Percentiles rank a stretch among this genome's conserved stretches.
Evolutionary conservation across 2,113 vertebrate genomes (phyloP).

Genomic region (Larimichthys crocea): DNA sequence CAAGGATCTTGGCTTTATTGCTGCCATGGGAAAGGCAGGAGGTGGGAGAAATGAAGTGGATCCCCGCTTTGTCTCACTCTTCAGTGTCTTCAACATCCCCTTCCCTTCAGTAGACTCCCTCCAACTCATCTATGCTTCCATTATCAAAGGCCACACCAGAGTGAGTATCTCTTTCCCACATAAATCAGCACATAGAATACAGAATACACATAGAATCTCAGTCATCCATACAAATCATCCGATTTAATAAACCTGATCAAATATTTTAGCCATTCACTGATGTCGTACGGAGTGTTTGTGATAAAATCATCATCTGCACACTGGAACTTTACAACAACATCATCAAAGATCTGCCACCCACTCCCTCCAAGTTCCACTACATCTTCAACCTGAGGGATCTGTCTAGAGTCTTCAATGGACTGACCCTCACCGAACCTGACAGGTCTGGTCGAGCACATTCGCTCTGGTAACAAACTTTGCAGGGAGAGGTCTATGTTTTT

Average conservation of each 20-base stretch:
- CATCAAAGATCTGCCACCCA: slow-evolving; percentile 91
- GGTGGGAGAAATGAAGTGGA: slow-evolving; percentile 97
- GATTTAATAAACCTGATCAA: not conserved
- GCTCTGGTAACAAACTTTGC: not conserved
- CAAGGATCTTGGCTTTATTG: slow-evolving; percentile 92
- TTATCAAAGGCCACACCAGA: slow-evolving; percentile 91
- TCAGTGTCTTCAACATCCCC: slow-evolving; percentile 92
- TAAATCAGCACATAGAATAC: not conserved
- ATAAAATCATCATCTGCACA: slow-evolving; percentile 90
- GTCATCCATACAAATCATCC: not conserved
- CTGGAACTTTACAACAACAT: slow-evolving; percentile 90
- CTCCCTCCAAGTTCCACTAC: slow-evolving; percentile 98
- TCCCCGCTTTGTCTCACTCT: slow-evolving; percentile 92
- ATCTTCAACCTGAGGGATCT: slow-evolving; percentile 97
- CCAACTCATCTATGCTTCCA: slow-evolving; percentile 91
- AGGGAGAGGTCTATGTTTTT: not conserved
- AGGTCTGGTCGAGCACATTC: slow-evolving; percentile 81
- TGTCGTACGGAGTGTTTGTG: slow-evolving; percentile 82
- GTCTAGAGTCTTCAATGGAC: slow-evolving; percentile 91
- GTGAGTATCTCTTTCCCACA: slow-evolving; percentile 76
- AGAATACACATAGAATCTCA: slow-evolving; percentile 6
- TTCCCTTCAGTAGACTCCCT: slow-evolving; percentile 91
- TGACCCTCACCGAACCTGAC: slow-evolving; percentile 88
- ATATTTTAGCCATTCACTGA: slow-evolving; percentile 87
- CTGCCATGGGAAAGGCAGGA: slow-evolving; percentile 96